These are phyloP conservation scores for Zaprionus obscuricornis DNA, from an alignment of 2,888 invertebrate species.

Conservation along the genomic window DNA sequence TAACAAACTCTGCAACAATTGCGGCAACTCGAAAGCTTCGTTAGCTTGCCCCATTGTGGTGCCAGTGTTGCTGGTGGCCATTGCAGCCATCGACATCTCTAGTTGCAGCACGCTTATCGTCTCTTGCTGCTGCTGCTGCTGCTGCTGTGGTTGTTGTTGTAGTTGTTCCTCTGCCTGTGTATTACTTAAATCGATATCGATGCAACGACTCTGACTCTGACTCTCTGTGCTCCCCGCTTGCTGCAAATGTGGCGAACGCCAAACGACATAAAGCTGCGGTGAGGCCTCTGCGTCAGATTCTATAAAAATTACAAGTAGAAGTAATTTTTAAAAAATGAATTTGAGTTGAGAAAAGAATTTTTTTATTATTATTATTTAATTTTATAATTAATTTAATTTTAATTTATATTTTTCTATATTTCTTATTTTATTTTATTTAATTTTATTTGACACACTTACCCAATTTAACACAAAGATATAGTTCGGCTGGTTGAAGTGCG, in stretches of 20 bases:
- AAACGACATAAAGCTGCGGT: conserved; percentile 78
- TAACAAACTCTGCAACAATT: conserved; percentile 87
- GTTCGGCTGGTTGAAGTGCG: conserved; percentile 86
- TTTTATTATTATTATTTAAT: background rate
- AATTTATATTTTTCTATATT: too few species aligned
- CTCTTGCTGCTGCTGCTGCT: too few species aligned
- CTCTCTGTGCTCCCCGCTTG: conserved; percentile 68
- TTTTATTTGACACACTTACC: conserved; percentile 67
- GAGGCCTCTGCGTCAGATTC: conserved; percentile 52
- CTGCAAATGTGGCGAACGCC: conserved; percentile 73
- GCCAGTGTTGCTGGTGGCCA: conserved; percentile 68
- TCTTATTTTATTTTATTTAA: too few species aligned
- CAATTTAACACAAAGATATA: conserved; percentile 86
- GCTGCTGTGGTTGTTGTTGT: too few species aligned
- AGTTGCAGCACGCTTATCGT: conserved; percentile 81
- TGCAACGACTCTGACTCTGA: conserved; percentile 74
- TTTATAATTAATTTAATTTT: background rate
- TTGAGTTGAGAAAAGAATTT: conserved; percentile 12
- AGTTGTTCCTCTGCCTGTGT: too few species aligned
- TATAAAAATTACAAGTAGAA: too few species aligned
- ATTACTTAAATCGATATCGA: conserved; percentile 82
- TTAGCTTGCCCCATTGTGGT: conserved; percentile 66
- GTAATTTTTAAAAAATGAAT: conserved; percentile 7
- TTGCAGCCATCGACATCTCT: conserved; percentile 74
- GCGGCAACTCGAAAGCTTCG: conserved; percentile 84